These are phyloP conservation scores for Sinosuthora webbiana DNA, from an alignment of 2,113 vertebrate species.

Conservation along the genomic window DNA sequence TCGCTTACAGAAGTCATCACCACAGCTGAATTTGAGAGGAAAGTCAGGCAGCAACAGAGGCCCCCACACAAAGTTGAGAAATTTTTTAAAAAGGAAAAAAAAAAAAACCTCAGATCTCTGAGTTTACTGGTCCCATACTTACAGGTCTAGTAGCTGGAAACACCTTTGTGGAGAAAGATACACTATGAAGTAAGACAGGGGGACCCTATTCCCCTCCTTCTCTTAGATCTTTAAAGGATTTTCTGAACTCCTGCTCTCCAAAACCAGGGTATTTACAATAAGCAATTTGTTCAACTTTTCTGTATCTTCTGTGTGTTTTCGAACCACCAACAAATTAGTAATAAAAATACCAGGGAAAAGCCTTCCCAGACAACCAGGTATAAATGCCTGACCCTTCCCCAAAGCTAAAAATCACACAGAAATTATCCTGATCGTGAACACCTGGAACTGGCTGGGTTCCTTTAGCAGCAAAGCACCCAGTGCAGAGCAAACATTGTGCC, in stretches of 20 bases:
- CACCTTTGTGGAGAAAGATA: not conserved
- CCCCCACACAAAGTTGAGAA: not conserved
- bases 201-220: not conserved
- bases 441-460: not conserved
- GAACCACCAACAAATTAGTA: not conserved
- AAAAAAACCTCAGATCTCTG: not conserved
- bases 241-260: not conserved
- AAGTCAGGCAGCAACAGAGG: not conserved
- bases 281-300: not conserved
- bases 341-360: not conserved
- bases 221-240: not conserved
- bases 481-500: not conserved
- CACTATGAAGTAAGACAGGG: not conserved
- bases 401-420: not conserved
- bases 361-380: not conserved
- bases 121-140: not conserved
- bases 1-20: not conserved
- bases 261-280: not conserved
- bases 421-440: not conserved
- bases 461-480: not conserved
- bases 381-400: not conserved
- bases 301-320: not conserved
- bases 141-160: not conserved
- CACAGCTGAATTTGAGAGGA: not conserved
- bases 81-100: accelerated